phyloP scores from a whole-genome alignment of 2,888 invertebrate genomes.

The Dexiosoma caninum region DNA sequence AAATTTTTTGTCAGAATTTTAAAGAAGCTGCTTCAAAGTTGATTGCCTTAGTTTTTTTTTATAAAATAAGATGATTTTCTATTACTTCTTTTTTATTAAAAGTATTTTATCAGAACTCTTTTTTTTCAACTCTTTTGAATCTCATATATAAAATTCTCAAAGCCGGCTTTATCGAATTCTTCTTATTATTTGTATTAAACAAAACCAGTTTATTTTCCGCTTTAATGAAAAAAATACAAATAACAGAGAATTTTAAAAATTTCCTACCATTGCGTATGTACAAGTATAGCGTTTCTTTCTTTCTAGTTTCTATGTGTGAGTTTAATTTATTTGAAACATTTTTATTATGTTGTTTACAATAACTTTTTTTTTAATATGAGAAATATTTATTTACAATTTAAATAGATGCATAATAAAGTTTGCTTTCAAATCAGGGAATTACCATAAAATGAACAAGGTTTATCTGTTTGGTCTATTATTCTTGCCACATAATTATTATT shows the following conservation, averaged over 20 bases:
- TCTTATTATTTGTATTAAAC: background rate
- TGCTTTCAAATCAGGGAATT: background rate
- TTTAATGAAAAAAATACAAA: slow-evolving; percentile 2
- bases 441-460: background rate
- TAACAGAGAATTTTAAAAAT: slow-evolving; percentile 31
- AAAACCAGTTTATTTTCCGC: slow-evolving; percentile 21
- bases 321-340: background rate
- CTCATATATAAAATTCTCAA: slow-evolving; percentile 18
- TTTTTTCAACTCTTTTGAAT: background rate
- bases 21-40: no score
- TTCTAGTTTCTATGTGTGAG: background rate
- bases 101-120: no score
- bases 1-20: no score
- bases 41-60: no score
- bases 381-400: slow-evolving; percentile 14
- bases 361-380: background rate
- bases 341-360: background rate
- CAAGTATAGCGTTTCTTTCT: background rate
- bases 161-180: slow-evolving; percentile 24
- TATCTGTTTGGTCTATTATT: background rate
- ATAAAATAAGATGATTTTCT: no score
- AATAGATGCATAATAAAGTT: background rate
- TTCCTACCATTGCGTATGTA: slow-evolving; percentile 11
- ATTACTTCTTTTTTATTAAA: no score
- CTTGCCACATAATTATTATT: no score